Evolutionary conservation across 1,140 invertebrate species (phyloP), one percentile per base, ranked within the genome.

Genomic region (Hesperophylax magnus): DNA sequence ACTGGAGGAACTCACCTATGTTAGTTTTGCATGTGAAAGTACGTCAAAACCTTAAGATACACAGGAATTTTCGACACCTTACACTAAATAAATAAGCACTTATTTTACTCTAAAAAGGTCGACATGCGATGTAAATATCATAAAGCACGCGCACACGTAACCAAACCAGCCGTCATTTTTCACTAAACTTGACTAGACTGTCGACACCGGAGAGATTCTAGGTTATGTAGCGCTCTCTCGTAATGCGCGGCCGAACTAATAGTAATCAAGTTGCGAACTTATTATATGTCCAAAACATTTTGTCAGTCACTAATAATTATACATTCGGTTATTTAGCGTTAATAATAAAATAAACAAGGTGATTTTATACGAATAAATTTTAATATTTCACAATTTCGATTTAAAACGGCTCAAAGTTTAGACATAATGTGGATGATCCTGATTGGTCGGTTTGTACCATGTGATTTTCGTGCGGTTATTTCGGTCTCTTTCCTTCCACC

Each of bases 151-250:
- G 87, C 88, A 90, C 89, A 90, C 88, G 90, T 90, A 90, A 89
- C 89, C 87, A 91, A 90, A 87, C 84, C 88, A 89, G 89, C 88
- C 90, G 90, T 91, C 91, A 92, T 92, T 91, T 91, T 91, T 89
- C 87, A 87, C 84, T 84, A 88, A 86, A 89, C 88, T 89, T 76
- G 56, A 76, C 72, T 76, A 76, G 88, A 89, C 88, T 85, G 88
- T 85, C 83, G 84, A 87, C 52, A 56, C 22, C 27, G 54, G 56
- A 27, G 72, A 53, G 20, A 67, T 76, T 76, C 24, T 65, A 80
- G 78, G 65, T 82, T 85, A 84, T 84, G 83, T 82, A 85, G 84
- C 88, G 88, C 89, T 88, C 89, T 86, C 88, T 89, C 85, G 87
- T 87, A 84, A 81, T 60, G 80, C 82, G 24, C 76, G 80, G 78